Evolutionary conservation across 2,113 vertebrate species (phyloP).

Genomic region (Anolis sagrei): DNA sequence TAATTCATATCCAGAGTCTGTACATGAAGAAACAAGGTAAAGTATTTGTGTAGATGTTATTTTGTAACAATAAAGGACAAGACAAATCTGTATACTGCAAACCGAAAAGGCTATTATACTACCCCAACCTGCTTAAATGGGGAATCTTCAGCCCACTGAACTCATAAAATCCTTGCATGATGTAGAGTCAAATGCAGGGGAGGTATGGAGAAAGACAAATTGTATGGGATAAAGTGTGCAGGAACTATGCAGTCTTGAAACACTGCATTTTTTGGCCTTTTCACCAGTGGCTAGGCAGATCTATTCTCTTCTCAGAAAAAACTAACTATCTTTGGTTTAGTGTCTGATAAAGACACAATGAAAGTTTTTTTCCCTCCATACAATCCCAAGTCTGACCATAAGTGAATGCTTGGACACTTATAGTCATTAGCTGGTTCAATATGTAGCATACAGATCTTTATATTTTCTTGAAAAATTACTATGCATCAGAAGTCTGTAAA

Average conservation of each 20-base stretch:
- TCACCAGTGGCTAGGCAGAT: not conserved
- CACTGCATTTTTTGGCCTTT: not conserved
- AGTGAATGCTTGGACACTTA: not conserved
- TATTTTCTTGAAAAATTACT: not conserved
- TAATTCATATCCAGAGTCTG: no score
- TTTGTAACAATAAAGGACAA: no score
- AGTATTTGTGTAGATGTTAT: no score
- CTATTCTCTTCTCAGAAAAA: not conserved
- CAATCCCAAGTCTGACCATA: not conserved
- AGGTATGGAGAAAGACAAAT: not conserved
- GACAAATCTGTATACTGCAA: no score
- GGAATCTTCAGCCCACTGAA: no score
- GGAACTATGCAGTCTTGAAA: not conserved
- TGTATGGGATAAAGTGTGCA: not conserved
- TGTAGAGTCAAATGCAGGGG: not conserved
- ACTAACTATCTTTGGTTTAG: not conserved
- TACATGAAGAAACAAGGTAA: no score
- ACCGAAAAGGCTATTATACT: no score
- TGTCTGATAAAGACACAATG: not conserved
- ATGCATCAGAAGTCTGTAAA: not conserved
- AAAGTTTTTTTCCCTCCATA: not conserved
- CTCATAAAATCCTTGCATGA: not conserved
- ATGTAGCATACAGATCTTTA: not conserved
- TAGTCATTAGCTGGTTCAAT: not conserved
- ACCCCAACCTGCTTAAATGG: no score